Evolutionary conservation across 92 coral and sea anemone species (phyloP).

Genomic region (Palythoa heliodiscus): DNA sequence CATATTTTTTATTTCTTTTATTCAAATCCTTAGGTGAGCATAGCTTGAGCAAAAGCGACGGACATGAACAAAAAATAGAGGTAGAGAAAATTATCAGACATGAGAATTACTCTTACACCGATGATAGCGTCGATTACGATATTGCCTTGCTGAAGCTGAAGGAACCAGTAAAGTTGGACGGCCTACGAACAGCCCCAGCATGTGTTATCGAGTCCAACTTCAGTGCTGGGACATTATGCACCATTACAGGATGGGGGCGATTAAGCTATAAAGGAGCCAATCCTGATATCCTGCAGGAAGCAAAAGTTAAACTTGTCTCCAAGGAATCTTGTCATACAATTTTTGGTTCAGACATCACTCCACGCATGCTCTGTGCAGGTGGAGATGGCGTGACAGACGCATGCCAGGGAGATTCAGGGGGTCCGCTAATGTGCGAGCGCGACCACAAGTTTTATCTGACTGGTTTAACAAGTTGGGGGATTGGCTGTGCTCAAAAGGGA

Average conservation of each 20-base stretch:
- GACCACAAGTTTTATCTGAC: slow-evolving; percentile 70
- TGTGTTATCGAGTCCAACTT: slow-evolving; percentile 22
- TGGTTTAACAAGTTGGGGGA: slow-evolving; percentile 90
- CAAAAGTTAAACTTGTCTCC: slow-evolving; percentile 19
- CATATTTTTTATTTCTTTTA: background rate
- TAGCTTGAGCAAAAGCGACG: slow-evolving; percentile 25
- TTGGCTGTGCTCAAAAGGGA: slow-evolving; percentile 82
- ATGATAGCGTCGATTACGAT: slow-evolving; percentile 10
- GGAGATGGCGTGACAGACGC: slow-evolving; percentile 46
- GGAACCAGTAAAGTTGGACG: slow-evolving; percentile 26
- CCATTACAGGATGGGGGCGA: slow-evolving; percentile 44
- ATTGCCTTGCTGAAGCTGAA: slow-evolving; percentile 34
- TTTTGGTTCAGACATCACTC: slow-evolving; percentile 41
- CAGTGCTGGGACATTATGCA: slow-evolving; percentile 33
- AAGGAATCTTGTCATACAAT: slow-evolving; percentile 20
- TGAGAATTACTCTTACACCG: background rate
- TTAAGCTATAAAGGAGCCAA: slow-evolving; percentile 1
- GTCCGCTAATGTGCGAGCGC: slow-evolving; percentile 50
- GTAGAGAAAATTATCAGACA: slow-evolving; percentile 42
- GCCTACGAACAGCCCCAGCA: slow-evolving; percentile 22
- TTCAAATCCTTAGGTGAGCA: slow-evolving; percentile 25
- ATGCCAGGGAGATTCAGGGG: slow-evolving; percentile 63
- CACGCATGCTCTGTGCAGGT: slow-evolving; percentile 62
- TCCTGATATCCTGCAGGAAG: slow-evolving; percentile 37
- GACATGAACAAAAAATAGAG: slow-evolving; percentile 33